Evolutionary conservation across 2,888 invertebrate genomes (phyloP).

Genomic region (Yponomeuta malinellus): DNA sequence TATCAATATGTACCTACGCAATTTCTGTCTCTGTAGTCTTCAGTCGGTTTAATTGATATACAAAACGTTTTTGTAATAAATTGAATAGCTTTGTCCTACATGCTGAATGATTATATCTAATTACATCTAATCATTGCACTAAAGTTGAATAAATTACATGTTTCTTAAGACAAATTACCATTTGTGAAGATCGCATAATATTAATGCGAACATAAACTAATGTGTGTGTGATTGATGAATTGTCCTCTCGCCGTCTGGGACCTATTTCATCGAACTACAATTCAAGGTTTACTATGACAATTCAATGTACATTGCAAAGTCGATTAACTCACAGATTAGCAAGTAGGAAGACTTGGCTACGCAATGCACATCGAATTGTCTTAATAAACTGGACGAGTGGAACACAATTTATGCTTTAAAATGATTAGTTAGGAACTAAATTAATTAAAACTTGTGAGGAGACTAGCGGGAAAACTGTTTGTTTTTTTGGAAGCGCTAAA

Average conservation of each 20-base stretch:
- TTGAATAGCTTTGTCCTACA: slow-evolving; percentile 62
- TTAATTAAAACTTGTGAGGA: slow-evolving; percentile 21
- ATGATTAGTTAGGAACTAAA: slow-evolving; percentile 49
- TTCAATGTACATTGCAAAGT: too few relatives aligned
- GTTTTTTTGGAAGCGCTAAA: slow-evolving; percentile 24
- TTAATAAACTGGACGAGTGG: slow-evolving; percentile 8
- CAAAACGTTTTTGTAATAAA: slow-evolving; percentile 54
- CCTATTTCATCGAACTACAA: slow-evolving; percentile 31
- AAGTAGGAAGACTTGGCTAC: too few relatives aligned
- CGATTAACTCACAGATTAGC: too few relatives aligned
- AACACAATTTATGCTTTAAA: slow-evolving; percentile 30
- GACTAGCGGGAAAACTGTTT: slow-evolving; percentile 29
- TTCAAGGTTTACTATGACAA: slow-evolving; percentile 19
- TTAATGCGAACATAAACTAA: slow-evolving; percentile 19
- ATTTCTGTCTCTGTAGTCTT: slow-evolving; percentile 51
- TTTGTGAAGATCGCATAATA: slow-evolving; percentile 52
- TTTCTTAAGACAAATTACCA: slow-evolving; percentile 23
- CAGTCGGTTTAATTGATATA: slow-evolving; percentile 64
- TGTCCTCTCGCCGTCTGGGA: slow-evolving; percentile 20
- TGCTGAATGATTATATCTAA: slow-evolving; percentile 20
- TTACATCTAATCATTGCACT: slow-evolving; percentile 75
- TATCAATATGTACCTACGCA: slow-evolving; percentile 52
- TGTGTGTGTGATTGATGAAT: slow-evolving; percentile 12
- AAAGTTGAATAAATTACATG: slow-evolving; percentile 71
- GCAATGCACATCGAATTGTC: too few relatives aligned